Evolutionary conservation across 2,888 invertebrate genomes (phyloP).

Genomic region (Epinotia brunnichana): DNA sequence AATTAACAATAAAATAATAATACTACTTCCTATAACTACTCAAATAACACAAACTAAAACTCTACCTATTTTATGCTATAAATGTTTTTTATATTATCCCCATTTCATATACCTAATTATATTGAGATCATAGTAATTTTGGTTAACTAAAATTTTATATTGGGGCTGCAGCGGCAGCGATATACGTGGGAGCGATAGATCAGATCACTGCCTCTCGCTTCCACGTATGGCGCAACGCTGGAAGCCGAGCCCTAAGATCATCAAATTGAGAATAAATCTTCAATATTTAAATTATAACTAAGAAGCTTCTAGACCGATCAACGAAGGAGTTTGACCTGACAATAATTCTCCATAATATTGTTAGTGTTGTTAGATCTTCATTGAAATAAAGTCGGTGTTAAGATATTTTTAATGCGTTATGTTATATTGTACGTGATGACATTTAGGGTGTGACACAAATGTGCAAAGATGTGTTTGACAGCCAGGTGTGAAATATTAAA

Average conservation of each 20-base stretch:
- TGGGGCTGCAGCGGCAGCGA: too few relatives aligned
- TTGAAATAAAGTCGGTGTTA: not conserved
- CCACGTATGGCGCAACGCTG: too few relatives aligned
- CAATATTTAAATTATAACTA: slow-evolving; percentile 7
- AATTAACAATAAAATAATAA: slow-evolving; percentile 14
- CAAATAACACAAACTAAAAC: not conserved
- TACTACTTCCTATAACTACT: not conserved
- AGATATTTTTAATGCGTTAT: not conserved
- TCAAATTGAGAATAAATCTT: not conserved
- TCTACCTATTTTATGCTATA: too few relatives aligned
- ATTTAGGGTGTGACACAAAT: too few relatives aligned
- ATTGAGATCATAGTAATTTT: too few relatives aligned
- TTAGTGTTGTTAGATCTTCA: not conserved
- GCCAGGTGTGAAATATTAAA: too few relatives aligned
- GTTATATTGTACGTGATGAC: too few relatives aligned
- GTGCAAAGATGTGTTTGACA: too few relatives aligned
- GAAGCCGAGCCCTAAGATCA: not conserved
- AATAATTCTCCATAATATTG: slow-evolving; percentile 3
- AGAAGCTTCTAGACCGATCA: slow-evolving; percentile 16
- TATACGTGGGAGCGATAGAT: too few relatives aligned
- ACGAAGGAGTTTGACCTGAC: not conserved
- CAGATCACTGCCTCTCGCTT: too few relatives aligned
- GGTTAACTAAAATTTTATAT: too few relatives aligned
- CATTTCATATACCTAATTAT: too few relatives aligned
- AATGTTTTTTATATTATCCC: not conserved